A percentile compares a stretch with the other conserved stretches of the same genome.
Conservation (phyloP, 2,113 vertebrate genomes). For the Pipra filicauda region DNA sequence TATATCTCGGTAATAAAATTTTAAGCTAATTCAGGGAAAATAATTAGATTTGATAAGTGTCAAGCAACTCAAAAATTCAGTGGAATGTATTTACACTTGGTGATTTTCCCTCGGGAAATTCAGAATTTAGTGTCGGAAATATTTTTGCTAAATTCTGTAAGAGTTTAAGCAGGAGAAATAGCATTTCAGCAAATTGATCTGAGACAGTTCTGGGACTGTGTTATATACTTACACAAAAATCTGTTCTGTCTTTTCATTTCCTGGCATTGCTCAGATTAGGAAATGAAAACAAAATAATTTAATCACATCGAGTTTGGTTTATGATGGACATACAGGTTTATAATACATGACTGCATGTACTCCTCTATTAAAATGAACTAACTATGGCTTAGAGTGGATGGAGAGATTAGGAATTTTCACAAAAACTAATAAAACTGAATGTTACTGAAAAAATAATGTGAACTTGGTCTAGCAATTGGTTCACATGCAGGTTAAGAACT, state of each 20-base stretch:
- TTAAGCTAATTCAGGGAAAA: background rate
- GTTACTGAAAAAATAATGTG: background rate
- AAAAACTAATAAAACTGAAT: background rate
- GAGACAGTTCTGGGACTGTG: background rate
- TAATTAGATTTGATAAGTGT: slow-evolving; percentile 12
- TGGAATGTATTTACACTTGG: background rate
- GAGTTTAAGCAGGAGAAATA: background rate
- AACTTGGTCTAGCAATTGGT: background rate
- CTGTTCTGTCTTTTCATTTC: background rate
- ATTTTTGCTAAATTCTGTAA: background rate
- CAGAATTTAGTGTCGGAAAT: background rate
- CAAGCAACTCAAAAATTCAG: background rate
- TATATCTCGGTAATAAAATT: slow-evolving; percentile 13
- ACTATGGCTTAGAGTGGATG: background rate
- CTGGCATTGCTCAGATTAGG: background rate
- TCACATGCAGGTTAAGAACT: background rate
- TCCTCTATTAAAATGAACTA: background rate
- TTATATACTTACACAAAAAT: background rate
- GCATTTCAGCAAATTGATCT: background rate
- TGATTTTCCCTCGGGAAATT: background rate
- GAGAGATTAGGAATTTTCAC: background rate
- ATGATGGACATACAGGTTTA: background rate
- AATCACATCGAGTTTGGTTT: background rate
- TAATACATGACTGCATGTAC: background rate
- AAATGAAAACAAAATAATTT: background rate